These are phyloP conservation scores for Tuta absoluta DNA, from an alignment of 2,888 invertebrate species.

Conservation along the genomic window DNA sequence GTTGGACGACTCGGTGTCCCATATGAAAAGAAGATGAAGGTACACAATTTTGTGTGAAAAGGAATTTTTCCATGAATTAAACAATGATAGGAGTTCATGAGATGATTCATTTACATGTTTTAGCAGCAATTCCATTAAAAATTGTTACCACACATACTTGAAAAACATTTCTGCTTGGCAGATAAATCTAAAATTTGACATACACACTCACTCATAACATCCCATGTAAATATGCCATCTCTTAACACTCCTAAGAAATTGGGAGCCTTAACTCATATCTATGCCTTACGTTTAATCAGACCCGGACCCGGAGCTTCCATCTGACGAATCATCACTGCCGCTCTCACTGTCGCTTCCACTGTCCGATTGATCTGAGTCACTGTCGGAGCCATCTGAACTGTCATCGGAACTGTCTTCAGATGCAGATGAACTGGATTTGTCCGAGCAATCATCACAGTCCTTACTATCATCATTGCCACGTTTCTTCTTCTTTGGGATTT, in stretches of 20 bases:
- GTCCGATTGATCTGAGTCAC: neutral
- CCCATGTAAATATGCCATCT: conserved; percentile 7
- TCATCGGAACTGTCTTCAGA: conserved; percentile 3
- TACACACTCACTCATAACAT: neutral
- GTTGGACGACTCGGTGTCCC: no score
- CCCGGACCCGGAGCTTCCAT: conserved; percentile 5
- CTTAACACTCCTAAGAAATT: conserved; percentile 5
- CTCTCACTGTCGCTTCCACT: conserved; percentile 14
- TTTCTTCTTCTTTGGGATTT: conserved; percentile 16
- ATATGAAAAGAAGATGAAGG: no score
- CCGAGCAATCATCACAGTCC: conserved; percentile 11
- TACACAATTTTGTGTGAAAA: conserved; percentile 12
- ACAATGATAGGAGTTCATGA: no score
- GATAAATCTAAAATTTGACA: neutral
- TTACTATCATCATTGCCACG: conserved; percentile 18
- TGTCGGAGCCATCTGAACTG: conserved; percentile 3
- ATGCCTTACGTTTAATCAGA: conserved; percentile 11
- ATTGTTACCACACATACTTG: neutral
- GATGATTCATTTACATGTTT: conserved; percentile 15
- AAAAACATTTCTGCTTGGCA: neutral
- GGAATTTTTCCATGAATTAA: neutral
- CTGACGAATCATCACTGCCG: conserved; percentile 15
- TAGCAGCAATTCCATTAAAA: neutral
- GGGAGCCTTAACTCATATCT: neutral
- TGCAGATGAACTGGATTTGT: conserved; percentile 10